Conservation (phyloP, 2,113 vertebrate species). For the Nothocercus nigrocapillus region DNA sequence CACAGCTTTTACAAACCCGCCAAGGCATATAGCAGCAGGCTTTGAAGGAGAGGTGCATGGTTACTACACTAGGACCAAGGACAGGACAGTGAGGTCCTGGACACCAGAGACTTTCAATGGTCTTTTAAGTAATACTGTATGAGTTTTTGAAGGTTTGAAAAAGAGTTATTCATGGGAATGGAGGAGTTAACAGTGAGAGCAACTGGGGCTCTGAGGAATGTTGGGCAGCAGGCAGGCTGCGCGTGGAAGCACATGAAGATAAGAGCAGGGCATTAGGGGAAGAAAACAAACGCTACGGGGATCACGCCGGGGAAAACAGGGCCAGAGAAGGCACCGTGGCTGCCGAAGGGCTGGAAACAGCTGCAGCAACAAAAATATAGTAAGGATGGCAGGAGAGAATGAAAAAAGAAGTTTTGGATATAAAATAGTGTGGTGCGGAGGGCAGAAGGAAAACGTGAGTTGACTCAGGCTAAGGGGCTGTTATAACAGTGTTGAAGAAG, state of each 20-base stretch:
- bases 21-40: background rate
- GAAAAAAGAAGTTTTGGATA: background rate
- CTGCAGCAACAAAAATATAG: background rate
- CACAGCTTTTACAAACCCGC: background rate
- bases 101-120: background rate
- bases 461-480: background rate
- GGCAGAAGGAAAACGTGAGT: background rate
- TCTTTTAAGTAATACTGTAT: background rate
- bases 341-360: background rate
- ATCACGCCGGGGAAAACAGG: background rate
- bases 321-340: background rate
- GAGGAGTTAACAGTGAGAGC: conserved; percentile 39
- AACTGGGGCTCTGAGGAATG: conserved; percentile 14
- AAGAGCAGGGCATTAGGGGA: conserved; percentile 8
- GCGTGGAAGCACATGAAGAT: conserved; percentile 16
- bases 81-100: background rate
- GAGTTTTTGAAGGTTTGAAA: background rate
- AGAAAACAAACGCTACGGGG: background rate
- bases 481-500: background rate
- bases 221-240: background rate
- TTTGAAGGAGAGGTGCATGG: background rate
- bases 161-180: background rate
- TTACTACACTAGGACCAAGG: background rate
- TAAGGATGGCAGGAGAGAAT: background rate
- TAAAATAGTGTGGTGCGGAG: background rate